phyloP scores from a whole-genome alignment of 2,113 vertebrate genomes.

The Meriones unguiculatus region DNA sequence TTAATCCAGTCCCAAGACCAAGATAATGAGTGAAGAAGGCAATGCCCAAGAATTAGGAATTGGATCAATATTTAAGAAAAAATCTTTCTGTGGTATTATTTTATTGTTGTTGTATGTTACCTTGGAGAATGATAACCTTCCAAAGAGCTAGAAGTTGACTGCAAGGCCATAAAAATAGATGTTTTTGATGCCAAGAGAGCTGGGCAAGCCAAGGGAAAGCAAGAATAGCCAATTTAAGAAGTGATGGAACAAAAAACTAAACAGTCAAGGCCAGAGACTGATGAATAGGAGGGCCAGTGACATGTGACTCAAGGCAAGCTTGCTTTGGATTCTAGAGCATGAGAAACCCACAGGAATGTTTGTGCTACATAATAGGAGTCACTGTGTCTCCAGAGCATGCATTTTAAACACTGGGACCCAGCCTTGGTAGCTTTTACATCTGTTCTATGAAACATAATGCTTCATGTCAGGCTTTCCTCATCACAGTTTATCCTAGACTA shows the following conservation, averaged over 20 bases:
- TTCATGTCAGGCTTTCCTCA: background rate
- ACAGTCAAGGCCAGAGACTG: background rate
- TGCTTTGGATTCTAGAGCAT: background rate
- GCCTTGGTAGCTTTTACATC: background rate
- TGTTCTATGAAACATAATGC: background rate
- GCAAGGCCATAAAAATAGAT: background rate
- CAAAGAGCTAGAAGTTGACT: background rate
- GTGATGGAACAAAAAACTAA: background rate
- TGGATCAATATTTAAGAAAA: background rate
- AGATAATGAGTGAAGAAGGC: background rate
- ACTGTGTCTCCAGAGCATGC: background rate
- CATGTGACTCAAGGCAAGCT: background rate
- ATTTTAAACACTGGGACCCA: background rate
- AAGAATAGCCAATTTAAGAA: background rate
- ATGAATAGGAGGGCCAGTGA: background rate
- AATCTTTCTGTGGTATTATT: background rate
- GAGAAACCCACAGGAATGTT: background rate
- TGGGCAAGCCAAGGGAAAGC: background rate
- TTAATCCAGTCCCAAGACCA: background rate
- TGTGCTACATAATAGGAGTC: background rate
- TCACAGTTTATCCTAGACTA: background rate
- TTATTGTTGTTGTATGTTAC: background rate
- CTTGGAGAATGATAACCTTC: slow-evolving; percentile 23
- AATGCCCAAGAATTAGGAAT: background rate
- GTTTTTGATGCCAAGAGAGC: background rate